Evolutionary conservation across 2,113 vertebrate genomes (phyloP).

Genomic region (Dromaius novaehollandiae): DNA sequence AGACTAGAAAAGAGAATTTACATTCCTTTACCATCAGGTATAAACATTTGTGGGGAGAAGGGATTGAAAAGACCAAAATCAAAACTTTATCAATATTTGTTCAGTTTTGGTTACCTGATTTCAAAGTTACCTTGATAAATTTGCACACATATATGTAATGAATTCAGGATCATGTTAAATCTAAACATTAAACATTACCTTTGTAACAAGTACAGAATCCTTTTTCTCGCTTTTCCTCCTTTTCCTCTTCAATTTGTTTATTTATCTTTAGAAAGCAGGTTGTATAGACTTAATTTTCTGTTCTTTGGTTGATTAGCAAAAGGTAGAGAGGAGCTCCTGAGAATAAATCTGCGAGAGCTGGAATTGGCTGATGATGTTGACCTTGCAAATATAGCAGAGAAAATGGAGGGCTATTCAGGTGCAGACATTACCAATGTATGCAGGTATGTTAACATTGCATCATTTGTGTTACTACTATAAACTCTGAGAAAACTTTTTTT

Average conservation of each 20-base stretch:
- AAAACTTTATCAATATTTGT: background rate
- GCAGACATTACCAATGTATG: constrained; percentile 98
- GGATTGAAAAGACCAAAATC: background rate
- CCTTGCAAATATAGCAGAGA: constrained; percentile 90
- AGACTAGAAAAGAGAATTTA: constrained; percentile 98
- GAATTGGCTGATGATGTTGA: constrained; percentile 93
- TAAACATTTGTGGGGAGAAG: background rate
- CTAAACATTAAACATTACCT: background rate
- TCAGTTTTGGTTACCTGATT: background rate
- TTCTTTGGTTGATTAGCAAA: constrained; percentile 76
- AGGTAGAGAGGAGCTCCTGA: constrained; percentile 92
- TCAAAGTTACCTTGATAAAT: background rate
- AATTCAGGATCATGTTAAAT: background rate
- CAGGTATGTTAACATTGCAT: constrained; percentile 81
- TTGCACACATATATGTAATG: background rate
- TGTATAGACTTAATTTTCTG: background rate
- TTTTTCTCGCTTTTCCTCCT: background rate
- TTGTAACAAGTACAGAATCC: background rate
- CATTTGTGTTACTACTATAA: background rate
- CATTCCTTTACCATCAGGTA: constrained; percentile 97
- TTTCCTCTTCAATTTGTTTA: background rate
- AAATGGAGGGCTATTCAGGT: constrained; percentile 97
- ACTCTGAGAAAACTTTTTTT: background rate
- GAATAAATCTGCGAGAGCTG: constrained; percentile 93
- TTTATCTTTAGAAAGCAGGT: background rate